Percentiles rank a stretch among this genome's conserved stretches.
These are phyloP conservation scores for Drosophila paracracens DNA, from an alignment of 2,888 invertebrate genomes.

Conservation along the genomic window DNA sequence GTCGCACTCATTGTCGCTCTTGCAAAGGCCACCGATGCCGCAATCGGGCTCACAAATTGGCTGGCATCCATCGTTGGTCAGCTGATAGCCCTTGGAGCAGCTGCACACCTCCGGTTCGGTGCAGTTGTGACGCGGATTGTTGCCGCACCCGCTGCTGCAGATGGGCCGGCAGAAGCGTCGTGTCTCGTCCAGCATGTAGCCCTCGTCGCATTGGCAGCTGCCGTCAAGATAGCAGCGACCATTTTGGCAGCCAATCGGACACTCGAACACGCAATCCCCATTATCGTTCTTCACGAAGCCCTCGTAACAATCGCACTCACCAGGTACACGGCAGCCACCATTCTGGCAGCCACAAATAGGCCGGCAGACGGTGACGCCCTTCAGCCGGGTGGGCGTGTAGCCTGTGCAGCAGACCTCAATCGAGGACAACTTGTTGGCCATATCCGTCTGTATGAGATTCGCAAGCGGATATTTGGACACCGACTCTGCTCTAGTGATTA, in stretches of 20 bases:
- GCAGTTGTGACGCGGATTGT: slow-evolving; percentile 79
- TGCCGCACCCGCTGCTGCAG: slow-evolving; percentile 85
- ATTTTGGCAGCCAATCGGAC: slow-evolving; percentile 87
- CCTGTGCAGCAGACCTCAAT: slow-evolving; percentile 90
- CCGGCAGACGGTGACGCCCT: slow-evolving; percentile 66
- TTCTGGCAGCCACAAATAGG: slow-evolving; percentile 81
- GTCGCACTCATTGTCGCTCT: slow-evolving; percentile 87
- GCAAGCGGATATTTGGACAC: slow-evolving; percentile 74
- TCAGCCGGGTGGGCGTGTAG: slow-evolving; percentile 84
- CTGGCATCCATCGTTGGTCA: slow-evolving; percentile 79
- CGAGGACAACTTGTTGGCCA: slow-evolving; percentile 87
- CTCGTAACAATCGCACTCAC: slow-evolving; percentile 81
- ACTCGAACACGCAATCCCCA: slow-evolving; percentile 83
- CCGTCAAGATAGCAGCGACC: slow-evolving; percentile 87
- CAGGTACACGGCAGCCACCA: slow-evolving; percentile 78
- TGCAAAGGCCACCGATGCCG: slow-evolving; percentile 86
- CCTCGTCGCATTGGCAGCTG: slow-evolving; percentile 88
- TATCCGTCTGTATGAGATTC: slow-evolving; percentile 69
- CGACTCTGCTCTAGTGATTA: slow-evolving; percentile 65
- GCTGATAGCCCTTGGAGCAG: slow-evolving; percentile 85
- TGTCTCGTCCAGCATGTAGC: slow-evolving; percentile 87
- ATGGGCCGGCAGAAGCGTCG: slow-evolving; percentile 88
- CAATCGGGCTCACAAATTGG: slow-evolving; percentile 83
- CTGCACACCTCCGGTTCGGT: slow-evolving; percentile 84
- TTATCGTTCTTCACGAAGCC: slow-evolving; percentile 82